phyloP scores from a whole-genome alignment of 2,797 vertebrate genomes.

The Sebastes taczanowskii region DNA sequence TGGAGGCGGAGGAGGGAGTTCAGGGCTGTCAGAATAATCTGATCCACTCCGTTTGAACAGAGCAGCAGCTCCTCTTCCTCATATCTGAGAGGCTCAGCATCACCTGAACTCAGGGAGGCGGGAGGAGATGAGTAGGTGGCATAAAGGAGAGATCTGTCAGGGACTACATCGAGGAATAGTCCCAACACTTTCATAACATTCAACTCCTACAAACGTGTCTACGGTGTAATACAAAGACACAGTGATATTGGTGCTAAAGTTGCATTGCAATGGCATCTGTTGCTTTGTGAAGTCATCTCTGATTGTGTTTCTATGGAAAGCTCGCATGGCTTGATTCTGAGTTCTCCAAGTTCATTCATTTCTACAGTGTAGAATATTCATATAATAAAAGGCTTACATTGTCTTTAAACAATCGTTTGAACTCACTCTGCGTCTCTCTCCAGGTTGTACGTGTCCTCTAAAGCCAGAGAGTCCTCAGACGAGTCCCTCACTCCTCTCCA shows the following conservation, averaged over 20 bases:
- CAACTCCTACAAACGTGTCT: not conserved
- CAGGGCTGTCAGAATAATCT: conserved; percentile 45
- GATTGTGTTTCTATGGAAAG: too few species aligned
- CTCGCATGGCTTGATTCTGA: too few species aligned
- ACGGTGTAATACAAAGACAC: accelerated
- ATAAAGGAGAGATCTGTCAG: not conserved
- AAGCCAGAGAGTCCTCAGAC: conserved; percentile 64
- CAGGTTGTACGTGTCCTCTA: conserved; percentile 90
- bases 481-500: conserved; percentile 82
- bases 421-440: not conserved
- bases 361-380: too few species aligned
- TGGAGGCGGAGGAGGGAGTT: not conserved
- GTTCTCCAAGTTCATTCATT: not conserved
- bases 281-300: not conserved
- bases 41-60: conserved; percentile 16
- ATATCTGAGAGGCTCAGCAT: not conserved
- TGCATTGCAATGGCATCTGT: not conserved
- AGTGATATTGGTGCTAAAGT: too few species aligned
- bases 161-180: too few species aligned
- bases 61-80: conserved; percentile 1
- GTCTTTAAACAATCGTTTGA: not conserved
- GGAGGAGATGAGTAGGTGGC: not conserved
- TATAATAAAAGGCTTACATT: not conserved
- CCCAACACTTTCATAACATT: not conserved
- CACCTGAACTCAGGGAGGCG: not conserved